Base-by-base conservation (phyloP, 2,888 invertebrate species). In the Gari tellinella region DNA sequence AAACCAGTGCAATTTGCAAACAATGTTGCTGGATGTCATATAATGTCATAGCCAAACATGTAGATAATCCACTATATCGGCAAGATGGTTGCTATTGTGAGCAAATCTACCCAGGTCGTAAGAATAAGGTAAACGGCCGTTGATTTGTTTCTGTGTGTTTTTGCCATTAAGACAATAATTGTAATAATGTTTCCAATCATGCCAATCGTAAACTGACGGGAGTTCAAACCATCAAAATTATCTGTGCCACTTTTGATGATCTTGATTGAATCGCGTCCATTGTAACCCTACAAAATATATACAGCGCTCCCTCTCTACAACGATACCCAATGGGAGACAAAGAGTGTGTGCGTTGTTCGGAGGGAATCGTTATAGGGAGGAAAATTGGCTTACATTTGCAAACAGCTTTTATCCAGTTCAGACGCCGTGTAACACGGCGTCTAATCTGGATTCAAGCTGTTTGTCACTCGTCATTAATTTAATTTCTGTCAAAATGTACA, bases 21-120 rank as follows among this genome's bases (percentile, higher is more conserved):
- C 43, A 12, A 41, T 23, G 5, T 21, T 25, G 23, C 40, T 41
- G 1, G 41, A 56, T 17, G 25, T n/a, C n/a, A 26, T 10, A 41
- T 17, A 15, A 56, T 25, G n/a, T 56, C 56, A 17, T 43, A 41
- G 15, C 17, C 25, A 15, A 56, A 56, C 25, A 43, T 56, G 38
- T 56, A 56, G 2, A 56, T 25, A 8, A 56, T 15, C 56, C 41
- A 41, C 56, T 43, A 56, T 56, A 41, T 56, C 14, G 56, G 56
- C n/a, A 56, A 26, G 5, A 41, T 43, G 12, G n/a, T 10, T 4
- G 31, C 7, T 10, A 56, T 43, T n/a, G 14, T 25, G 3, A 56
- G 14, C 23, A 41, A 25, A 25, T 56, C 56, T 14, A 25, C 23
- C 2, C 23, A n/a, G 0, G 56, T 43, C 15, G 43, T 25, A 17